Conservation (phyloP, 2,797 vertebrate species). For the Bovichtus diacanthus region DNA sequence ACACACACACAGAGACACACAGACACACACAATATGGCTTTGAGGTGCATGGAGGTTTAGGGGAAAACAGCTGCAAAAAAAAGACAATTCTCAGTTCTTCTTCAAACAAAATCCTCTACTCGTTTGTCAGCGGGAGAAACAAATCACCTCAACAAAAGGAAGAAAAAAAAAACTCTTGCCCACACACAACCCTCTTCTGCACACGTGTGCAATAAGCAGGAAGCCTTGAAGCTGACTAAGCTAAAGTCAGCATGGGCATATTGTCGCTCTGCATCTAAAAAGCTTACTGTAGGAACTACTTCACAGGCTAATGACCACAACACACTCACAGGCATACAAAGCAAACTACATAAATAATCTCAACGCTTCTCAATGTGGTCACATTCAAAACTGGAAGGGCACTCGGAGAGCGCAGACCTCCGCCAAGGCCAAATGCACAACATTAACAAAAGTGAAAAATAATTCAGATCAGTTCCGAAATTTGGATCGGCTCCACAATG, state of each 20-base stretch:
- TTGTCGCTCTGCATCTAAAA: constrained; percentile 52
- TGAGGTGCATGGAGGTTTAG: neutral
- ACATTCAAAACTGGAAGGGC: neutral
- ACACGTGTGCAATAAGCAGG: constrained; percentile 66
- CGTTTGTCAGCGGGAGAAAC: constrained; percentile 29
- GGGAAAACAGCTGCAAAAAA: neutral
- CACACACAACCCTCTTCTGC: constrained; percentile 53
- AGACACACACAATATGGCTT: neutral
- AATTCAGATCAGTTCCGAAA: too few relatives aligned
- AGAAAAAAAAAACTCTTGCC: neutral
- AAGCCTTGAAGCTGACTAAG: constrained; percentile 72
- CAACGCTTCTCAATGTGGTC: neutral
- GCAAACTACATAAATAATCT: neutral
- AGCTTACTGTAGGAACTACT: constrained; percentile 33
- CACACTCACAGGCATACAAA: neutral
- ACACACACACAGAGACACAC: constrained; percentile 2
- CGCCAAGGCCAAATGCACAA: too few relatives aligned
- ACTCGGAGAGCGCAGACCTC: too few relatives aligned
- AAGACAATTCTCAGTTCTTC: neutral
- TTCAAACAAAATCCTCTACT: constrained; percentile 8
- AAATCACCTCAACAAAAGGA: constrained; percentile 19
- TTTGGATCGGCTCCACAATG: too few relatives aligned
- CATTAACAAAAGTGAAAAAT: too few relatives aligned
- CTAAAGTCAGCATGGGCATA: constrained; percentile 68
- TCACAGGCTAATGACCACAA: constrained; percentile 25